These are phyloP conservation scores for Volucella inflata DNA, from an alignment of 2,888 invertebrate genomes.

Conservation along the genomic window DNA sequence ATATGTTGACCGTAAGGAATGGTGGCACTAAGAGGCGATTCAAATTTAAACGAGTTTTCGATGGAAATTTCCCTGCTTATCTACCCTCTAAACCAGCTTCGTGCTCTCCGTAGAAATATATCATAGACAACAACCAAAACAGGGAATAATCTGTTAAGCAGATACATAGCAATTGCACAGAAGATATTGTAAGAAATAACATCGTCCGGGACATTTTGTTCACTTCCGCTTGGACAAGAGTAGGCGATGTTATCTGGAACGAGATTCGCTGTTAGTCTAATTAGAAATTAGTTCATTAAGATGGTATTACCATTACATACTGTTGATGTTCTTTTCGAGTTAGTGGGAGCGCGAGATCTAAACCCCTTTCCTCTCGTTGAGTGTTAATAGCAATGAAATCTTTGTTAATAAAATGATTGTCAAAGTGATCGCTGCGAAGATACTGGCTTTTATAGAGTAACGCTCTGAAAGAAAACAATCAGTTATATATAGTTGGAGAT, in stretches of 20 bases:
- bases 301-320: constrained; percentile 86
- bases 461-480: constrained; percentile 85
- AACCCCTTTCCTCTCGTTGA: constrained; percentile 85
- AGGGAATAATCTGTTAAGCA: constrained; percentile 91
- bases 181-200: constrained; percentile 87
- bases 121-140: constrained; percentile 89
- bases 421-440: constrained; percentile 88
- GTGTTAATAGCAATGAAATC: constrained; percentile 88
- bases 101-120: constrained; percentile 84
- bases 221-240: constrained; percentile 79
- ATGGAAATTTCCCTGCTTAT: constrained; percentile 21
- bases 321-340: constrained; percentile 87
- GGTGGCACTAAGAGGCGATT: constrained; percentile 82
- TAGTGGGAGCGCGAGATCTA: constrained; percentile 88
- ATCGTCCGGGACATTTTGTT: constrained; percentile 78
- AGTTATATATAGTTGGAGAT: neutral
- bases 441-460: constrained; percentile 89
- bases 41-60: neutral
- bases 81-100: constrained; percentile 84
- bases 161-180: constrained; percentile 89
- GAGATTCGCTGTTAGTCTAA: neutral
- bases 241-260: constrained; percentile 79
- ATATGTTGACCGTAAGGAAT: constrained; percentile 86
- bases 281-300: neutral
- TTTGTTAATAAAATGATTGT: constrained; percentile 89